Conservation (phyloP, 2,888 invertebrate species). For the Cerastoderma edule region DNA sequence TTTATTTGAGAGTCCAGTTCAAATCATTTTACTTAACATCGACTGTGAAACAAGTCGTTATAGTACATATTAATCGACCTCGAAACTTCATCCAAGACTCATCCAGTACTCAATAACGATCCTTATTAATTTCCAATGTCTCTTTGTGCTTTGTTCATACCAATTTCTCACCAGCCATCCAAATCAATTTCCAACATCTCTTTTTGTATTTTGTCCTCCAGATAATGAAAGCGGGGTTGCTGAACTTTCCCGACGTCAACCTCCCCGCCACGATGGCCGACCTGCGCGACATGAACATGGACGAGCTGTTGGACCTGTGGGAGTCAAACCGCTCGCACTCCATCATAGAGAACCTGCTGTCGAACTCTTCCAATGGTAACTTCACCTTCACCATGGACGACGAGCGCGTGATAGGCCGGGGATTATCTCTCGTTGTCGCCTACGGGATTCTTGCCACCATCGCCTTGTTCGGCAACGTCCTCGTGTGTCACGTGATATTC, state of each 20-base stretch:
- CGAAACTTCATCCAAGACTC: too few species aligned
- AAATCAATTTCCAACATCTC: background rate
- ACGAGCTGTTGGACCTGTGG: background rate
- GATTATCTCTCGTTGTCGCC: constrained; percentile 63
- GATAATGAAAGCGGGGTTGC: background rate
- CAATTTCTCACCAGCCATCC: background rate
- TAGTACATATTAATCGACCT: too few species aligned
- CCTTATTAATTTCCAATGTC: too few species aligned
- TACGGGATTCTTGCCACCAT: constrained; percentile 73
- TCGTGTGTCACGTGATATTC: constrained; percentile 80
- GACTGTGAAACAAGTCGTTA: too few species aligned
- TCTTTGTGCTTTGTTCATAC: background rate
- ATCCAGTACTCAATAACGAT: too few species aligned
- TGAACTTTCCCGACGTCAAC: background rate
- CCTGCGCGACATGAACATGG: constrained; percentile 5
- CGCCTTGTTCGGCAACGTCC: constrained; percentile 78
- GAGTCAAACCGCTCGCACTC: background rate
- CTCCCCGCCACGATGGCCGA: background rate
- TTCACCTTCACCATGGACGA: constrained; percentile 10
- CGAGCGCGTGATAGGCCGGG: constrained; percentile 18
- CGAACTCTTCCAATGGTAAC: background rate
- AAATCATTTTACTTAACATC: too few species aligned
- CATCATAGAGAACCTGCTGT: background rate
- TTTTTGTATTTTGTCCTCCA: background rate
- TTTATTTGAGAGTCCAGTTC: too few species aligned